Base-by-base conservation (phyloP, 2,113 vertebrate species). In the Uria lomvia region DNA sequence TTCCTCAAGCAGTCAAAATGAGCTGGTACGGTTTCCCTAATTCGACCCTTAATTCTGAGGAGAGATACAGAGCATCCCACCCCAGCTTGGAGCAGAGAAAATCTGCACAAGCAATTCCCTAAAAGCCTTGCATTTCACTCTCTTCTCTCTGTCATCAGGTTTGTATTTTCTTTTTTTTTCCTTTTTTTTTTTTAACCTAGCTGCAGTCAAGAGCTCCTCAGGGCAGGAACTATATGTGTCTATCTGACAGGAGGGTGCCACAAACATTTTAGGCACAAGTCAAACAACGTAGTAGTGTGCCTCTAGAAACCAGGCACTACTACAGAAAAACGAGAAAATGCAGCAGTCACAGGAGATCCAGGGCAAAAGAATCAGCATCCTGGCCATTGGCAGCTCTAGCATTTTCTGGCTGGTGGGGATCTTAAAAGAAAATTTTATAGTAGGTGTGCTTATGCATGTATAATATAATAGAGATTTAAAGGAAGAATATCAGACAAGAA, bases 381-480 rank as follows among this genome's bases (percentile, higher is more conserved):
- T 76, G 50, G 50, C 32, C 50, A 32, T 8, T 29, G 43, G 30
- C 38, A 85, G 42, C 47, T 87, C 38, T n/a, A 29, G 15, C 14
- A 8, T 70, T 43, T 87, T 63, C 66, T 82, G 30, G 24, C 29
- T 81, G 32, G 16, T 40, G 12, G 2, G 18, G 59, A 74, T 45
- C 4, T 1, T 58, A 38, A 82, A 90, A 68, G 32, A 81, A 71
- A 59, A 42, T 74, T 29, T 58, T 3, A 2, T 56, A 56, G 26
- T 9, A 4, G 1, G 30, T 60, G 65, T 29, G 2, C 6, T 49
- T 56, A 50, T 3, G 7, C 6, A 34, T 30, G 5, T 38, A 6
- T 67, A 34, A 78, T 36, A 12, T 60, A 26, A 30, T 23, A 66
- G 55, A 60, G 8, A 12, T 49, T 85, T 82, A 63, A 88, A 88